phyloP scores from a whole-genome alignment of 2,113 vertebrate genomes.

The Rhinoderma darwinii region DNA sequence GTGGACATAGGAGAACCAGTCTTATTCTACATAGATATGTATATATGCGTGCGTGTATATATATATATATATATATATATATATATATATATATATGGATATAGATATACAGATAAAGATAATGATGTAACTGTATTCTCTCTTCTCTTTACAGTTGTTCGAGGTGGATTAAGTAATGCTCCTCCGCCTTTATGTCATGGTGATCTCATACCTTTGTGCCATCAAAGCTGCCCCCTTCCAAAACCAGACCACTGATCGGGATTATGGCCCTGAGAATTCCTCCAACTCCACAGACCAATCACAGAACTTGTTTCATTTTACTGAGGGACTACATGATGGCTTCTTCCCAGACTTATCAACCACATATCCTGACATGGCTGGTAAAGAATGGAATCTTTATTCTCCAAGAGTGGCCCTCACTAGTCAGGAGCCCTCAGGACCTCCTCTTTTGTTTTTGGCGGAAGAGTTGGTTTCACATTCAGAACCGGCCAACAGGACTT shows the following conservation, averaged over 20 bases:
- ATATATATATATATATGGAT: too few species aligned
- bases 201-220: slow-evolving; percentile 62
- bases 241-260: slow-evolving; percentile 26
- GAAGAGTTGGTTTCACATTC: slow-evolving; percentile 62
- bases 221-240: slow-evolving; percentile 60
- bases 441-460: slow-evolving; percentile 71
- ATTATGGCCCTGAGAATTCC: slow-evolving; percentile 33
- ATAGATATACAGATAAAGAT: not conserved
- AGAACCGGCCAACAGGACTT: slow-evolving; percentile 66
- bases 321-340: slow-evolving; percentile 49
- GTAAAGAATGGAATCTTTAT: slow-evolving; percentile 68
- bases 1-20: too few species aligned
- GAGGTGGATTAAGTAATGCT: slow-evolving; percentile 67
- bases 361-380: slow-evolving; percentile 60
- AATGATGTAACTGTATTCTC: not conserved
- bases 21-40: not conserved
- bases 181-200: slow-evolving; percentile 60
- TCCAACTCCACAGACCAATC: slow-evolving; percentile 17
- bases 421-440: slow-evolving; percentile 62
- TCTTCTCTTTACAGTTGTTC: slow-evolving; percentile 64
- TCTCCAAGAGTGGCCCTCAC: slow-evolving; percentile 72
- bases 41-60: too few species aligned
- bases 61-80: too few species aligned
- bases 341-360: slow-evolving; percentile 51
- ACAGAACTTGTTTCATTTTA: slow-evolving; percentile 50